phyloP scores from a whole-genome alignment of 2,888 invertebrate genomes.

The Meteorus cinctellus region DNA sequence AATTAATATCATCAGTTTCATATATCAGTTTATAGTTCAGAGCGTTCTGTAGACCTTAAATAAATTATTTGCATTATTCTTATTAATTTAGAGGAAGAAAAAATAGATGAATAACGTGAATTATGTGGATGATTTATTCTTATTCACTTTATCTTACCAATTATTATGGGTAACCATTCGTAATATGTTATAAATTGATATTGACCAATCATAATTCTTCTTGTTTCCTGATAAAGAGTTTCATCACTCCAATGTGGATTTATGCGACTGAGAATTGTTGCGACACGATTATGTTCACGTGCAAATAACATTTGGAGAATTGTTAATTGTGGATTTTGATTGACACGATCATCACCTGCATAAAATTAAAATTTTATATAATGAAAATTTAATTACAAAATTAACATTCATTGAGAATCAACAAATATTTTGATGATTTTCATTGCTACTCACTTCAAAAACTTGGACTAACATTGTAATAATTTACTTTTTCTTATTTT shows the following conservation, averaged over 20 bases:
- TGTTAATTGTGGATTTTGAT: slow-evolving; percentile 76
- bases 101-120: background rate
- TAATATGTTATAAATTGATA: slow-evolving; percentile 78
- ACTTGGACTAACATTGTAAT: too few species aligned
- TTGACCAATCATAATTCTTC: slow-evolving; percentile 76
- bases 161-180: slow-evolving; percentile 76
- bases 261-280: slow-evolving; percentile 73
- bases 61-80: slow-evolving; percentile 23
- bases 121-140: background rate
- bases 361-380: too few species aligned
- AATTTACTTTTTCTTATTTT: too few species aligned
- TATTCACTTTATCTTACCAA: slow-evolving; percentile 70
- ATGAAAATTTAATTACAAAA: too few species aligned
- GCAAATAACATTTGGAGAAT: slow-evolving; percentile 74
- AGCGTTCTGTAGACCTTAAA: slow-evolving; percentile 77
- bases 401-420: too few species aligned
- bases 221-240: slow-evolving; percentile 76
- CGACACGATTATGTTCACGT: slow-evolving; percentile 77
- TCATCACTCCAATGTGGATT: slow-evolving; percentile 79
- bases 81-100: background rate
- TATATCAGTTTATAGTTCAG: slow-evolving; percentile 79
- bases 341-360: slow-evolving; percentile 75
- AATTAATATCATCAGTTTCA: slow-evolving; percentile 74
- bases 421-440: too few species aligned
- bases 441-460: too few species aligned